Base-by-base conservation (phyloP, 2,888 invertebrate genomes). In the Acrobasis repandana region DNA sequence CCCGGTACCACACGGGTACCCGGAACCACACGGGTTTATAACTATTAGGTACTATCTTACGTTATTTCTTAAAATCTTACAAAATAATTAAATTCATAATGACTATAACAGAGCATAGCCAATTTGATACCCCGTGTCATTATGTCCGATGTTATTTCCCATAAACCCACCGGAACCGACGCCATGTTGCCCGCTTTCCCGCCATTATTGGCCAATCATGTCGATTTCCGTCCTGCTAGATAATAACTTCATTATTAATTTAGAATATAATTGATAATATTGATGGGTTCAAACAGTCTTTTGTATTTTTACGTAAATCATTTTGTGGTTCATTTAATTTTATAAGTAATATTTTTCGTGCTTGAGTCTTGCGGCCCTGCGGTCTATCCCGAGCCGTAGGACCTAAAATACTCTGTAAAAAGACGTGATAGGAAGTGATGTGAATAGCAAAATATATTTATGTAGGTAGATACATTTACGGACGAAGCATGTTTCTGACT, bases 141-240 rank as follows among this genome's bases (percentile, higher is more conserved):
- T 82, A 83, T 72, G 72, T 62, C 67, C 70, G 63, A 70, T 66
- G 69, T 74, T 73, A 76, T 79, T 82, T 80, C 76, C 77, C 71
- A 73, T 73, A 59, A 72, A 71, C 64, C 69, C 67, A 75, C 79
- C 83, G 82, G 82, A 86, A 84, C 78, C 66, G 79, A 64, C 80
- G 86, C 87, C 88, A 89, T 90, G 79, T 88, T 90, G 86, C 66
- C 63, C 77, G 72, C 71, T 85, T 88, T 86, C 85, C 84, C 83
- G 79, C 76, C 63, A 71, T 76, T 72, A 81, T 81, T 77, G 77
- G 73, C 80, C 84, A 85, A 86, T 85, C 83, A 82, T 76, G 73
- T 79, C 80, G 74, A 87, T 87, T 84, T 88, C 89, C 90, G 85
- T 77, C 72, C 59, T 43, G 65, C 58, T 15, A n/a, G 33, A 28